phyloP scores from a whole-genome alignment of 2,113 vertebrate genomes.

The Saguinus imperator region DNA sequence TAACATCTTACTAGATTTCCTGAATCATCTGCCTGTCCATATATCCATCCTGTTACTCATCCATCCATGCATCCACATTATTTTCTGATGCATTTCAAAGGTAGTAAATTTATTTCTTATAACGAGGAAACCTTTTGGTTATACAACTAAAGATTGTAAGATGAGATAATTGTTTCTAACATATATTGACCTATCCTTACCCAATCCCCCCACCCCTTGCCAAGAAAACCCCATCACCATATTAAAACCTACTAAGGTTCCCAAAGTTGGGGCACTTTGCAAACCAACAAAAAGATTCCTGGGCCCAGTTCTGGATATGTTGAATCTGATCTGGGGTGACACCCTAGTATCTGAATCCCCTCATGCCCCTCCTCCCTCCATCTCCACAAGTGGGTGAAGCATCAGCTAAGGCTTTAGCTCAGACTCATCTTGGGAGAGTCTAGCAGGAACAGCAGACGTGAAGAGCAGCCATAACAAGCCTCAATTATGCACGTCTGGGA shows the following conservation, averaged over 20 bases:
- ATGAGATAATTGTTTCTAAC: background rate
- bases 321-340: background rate
- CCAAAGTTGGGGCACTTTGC: background rate
- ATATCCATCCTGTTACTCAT: background rate
- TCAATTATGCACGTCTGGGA: background rate
- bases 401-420: background rate
- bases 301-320: background rate
- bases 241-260: background rate
- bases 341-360: background rate
- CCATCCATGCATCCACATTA: background rate
- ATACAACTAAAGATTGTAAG: background rate
- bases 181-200: background rate
- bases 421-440: background rate
- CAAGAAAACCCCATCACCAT: background rate
- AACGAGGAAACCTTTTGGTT: background rate
- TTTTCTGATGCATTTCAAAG: background rate
- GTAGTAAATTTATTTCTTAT: background rate
- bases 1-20: background rate
- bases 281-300: background rate
- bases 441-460: background rate
- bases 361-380: fast-evolving
- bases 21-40: background rate
- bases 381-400: background rate
- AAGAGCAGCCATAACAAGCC: background rate
- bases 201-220: too few species aligned